Evolutionary conservation across 2,888 invertebrate species (phyloP), one percentile per base, ranked within the genome.

Genomic region (Hetaerina titia): DNA sequence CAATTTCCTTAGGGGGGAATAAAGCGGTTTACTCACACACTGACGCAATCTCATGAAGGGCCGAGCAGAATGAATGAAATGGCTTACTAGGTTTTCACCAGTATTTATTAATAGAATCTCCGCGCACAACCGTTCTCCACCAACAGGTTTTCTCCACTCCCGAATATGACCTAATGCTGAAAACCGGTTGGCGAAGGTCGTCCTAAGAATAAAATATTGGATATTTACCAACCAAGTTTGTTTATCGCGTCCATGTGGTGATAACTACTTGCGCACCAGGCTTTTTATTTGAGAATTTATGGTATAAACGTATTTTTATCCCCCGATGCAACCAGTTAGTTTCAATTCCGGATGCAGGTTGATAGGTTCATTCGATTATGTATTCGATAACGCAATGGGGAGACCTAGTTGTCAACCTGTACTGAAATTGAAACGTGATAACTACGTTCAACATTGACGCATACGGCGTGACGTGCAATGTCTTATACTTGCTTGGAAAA

Each of bases 131-230:
- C 81, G 81, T 81, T 31, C 81, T 22, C 15, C 31, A 13, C 81
- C 81, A 81, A 81, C 81, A 31, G 81, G 81, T 81, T 81, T 81
- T 31, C 31, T 81, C 31, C 81, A 13, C 25, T 15, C 31, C 31
- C 81, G 31, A 81, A 31, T 31, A 81, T 81, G 81, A 81, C 81
- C 81, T 81, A 81, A 81, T 31, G 81, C 31, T 81, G 81, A 81
- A 81, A 81, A 81, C 81, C 81, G 81, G 81, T 81, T 31, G 81
- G 81, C 22, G 81, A 81, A 81, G 81, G 81, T n/a, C 81, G 31
- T 22, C 31, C 81, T 31, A 81, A 69, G 81, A 13, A 81, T 81
- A 31, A 81, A 81, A 81, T 81, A 81, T 81, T 31, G 31, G 81
- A 9, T 31, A 31, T 81, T 25, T 81, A 31, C 81, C 25, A 0